Base-by-base conservation (phyloP, 2,888 invertebrate genomes). In the Acronicta alni region DNA sequence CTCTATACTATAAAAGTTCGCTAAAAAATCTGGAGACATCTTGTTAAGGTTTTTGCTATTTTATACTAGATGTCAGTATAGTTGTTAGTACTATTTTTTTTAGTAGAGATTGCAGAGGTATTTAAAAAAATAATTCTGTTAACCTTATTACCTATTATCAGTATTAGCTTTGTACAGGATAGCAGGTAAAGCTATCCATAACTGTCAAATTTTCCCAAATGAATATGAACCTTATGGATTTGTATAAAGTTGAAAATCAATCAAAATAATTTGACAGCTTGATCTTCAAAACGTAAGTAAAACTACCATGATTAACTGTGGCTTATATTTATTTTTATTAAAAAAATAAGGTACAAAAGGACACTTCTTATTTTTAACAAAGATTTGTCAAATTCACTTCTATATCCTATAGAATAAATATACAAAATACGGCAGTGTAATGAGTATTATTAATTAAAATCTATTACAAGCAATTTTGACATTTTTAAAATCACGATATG, bases 271-370 rank as follows among this genome's bases (percentile, higher is more conserved):
- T n/a, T n/a, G n/a, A n/a, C n/a, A n/a, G n/a, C n/a, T n/a, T n/a
- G 7, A 20, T 5, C 20, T 14, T 45, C n/a, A 9, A 4, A 39
- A 16, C n/a, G 7, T 17, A 66, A 43, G 39, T 52, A 71, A 71
- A 58, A 30, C 16, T 51, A 26, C 0, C 0, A 37, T 44, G 17
- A 42, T 14, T 65, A 72, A 69, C 68, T 71, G 59, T 71, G 72
- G 64, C 68, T 80, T 81, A 78, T 17, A 75, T 81, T 80, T 78
- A 75, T 70, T 79, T 84, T 87, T 83, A 82, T 82, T 30, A 82
- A 84, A 82, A 89, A 89, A 88, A 88, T 85, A 86, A 90, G 89
- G 89, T 91, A 91, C 89, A 91, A 89, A 90, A 89, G 84, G 87
- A 88, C 85, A 85, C 83, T 74, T 77, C 69, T 71, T 74, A 76